phyloP scores from a whole-genome alignment of 2,797 vertebrate species.

The Rallus crepitans region DNA sequence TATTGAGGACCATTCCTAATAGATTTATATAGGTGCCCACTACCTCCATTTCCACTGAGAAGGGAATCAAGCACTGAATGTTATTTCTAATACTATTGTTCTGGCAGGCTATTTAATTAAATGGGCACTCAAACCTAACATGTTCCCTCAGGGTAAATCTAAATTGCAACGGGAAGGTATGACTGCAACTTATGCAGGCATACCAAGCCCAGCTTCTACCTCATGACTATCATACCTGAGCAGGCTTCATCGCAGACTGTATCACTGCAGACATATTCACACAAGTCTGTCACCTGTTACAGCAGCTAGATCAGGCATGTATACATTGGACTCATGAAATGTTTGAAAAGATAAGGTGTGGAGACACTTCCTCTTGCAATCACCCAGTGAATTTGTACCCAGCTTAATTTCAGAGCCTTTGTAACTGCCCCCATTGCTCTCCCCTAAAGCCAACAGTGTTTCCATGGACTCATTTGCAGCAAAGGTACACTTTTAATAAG shows the following conservation, averaged over 20 bases:
- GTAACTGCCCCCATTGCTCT: background rate
- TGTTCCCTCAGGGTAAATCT: background rate
- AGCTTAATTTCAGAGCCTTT: background rate
- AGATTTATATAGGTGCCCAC: background rate
- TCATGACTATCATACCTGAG: background rate
- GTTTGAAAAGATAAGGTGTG: background rate
- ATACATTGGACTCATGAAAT: background rate
- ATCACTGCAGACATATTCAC: background rate
- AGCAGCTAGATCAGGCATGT: background rate
- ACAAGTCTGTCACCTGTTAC: background rate
- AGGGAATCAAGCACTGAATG: background rate
- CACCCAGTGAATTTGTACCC: background rate
- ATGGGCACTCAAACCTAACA: constrained; percentile 17
- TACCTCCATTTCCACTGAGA: background rate
- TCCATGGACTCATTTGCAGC: background rate
- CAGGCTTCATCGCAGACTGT: background rate
- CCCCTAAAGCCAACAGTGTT: background rate
- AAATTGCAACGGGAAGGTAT: background rate
- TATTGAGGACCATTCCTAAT: background rate
- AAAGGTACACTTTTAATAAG: background rate
- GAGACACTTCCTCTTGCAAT: background rate
- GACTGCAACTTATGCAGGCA: background rate
- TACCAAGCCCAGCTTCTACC: background rate
- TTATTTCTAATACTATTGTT: constrained; percentile 1
- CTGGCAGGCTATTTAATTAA: constrained; percentile 34